phyloP scores from a whole-genome alignment of 2,797 vertebrate genomes.

The Characodon lateralis region DNA sequence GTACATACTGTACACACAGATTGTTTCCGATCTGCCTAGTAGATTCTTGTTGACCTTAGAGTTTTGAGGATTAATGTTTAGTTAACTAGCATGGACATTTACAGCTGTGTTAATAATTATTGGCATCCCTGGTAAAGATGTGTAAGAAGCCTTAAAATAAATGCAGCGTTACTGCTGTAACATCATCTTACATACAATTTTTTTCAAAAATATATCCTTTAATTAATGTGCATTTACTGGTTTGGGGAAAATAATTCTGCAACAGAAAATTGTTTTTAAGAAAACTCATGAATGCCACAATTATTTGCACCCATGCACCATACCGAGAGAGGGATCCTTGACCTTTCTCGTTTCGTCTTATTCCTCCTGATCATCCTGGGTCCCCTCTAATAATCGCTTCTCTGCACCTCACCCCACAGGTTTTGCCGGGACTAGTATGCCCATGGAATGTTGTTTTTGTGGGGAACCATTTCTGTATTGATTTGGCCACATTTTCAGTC shows the following conservation, averaged over 20 bases:
- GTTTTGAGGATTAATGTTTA: neutral
- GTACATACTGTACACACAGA: slow-evolving; percentile 59
- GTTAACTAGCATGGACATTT: neutral
- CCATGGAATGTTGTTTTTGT: too few species aligned
- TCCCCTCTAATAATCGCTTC: too few species aligned
- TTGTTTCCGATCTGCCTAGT: neutral
- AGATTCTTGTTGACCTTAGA: neutral
- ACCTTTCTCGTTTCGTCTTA: too few species aligned
- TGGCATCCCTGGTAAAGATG: neutral
- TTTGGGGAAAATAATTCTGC: neutral
- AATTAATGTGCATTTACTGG: neutral
- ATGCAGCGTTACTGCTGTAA: neutral
- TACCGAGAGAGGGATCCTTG: too few species aligned
- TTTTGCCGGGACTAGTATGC: too few species aligned
- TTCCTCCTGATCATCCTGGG: too few species aligned
- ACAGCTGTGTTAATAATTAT: neutral
- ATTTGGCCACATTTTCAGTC: neutral
- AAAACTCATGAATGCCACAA: neutral
- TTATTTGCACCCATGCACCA: neutral
- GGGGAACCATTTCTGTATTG: neutral
- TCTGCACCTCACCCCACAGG: too few species aligned
- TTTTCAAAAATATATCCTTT: neutral
- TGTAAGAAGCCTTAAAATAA: neutral
- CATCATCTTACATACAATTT: neutral
- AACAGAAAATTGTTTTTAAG: neutral